Evolutionary conservation across 1,140 invertebrate species (phyloP).

Genomic region (Drosophila sp.): DNA sequence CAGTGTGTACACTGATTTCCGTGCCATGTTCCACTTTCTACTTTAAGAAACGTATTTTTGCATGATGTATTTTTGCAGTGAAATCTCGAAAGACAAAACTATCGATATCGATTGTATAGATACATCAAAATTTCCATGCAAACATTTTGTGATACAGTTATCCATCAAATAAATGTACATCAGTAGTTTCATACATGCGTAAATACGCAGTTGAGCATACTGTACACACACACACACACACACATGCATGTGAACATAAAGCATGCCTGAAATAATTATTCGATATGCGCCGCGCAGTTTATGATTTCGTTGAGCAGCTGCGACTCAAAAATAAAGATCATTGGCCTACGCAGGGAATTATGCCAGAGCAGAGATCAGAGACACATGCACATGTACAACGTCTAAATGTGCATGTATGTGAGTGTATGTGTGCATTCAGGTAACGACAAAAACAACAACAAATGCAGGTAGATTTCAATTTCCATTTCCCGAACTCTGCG

Average conservation of each 20-base stretch:
- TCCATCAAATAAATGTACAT: conserved; percentile 1
- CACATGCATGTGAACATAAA: conserved; percentile 20
- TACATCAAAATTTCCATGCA: too few species aligned
- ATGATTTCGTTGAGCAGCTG: conserved; percentile 77
- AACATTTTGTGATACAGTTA: too few species aligned
- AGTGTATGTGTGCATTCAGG: conserved; percentile 31
- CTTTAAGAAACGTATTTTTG: conserved; percentile 8
- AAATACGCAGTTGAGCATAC: conserved; percentile 11
- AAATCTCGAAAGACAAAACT: conserved; percentile 1
- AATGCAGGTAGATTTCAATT: conserved; percentile 76
- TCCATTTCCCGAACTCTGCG: conserved; percentile 41
- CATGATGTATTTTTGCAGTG: conserved; percentile 14
- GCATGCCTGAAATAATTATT: conserved; percentile 46
- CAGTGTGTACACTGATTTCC: conserved; percentile 3
- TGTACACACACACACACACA: background rate
- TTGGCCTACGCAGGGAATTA: conserved; percentile 75
- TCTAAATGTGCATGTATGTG: background rate
- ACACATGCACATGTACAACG: conserved; percentile 20
- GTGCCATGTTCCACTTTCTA: conserved; percentile 20
- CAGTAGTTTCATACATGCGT: background rate
- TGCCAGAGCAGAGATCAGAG: conserved; percentile 48
- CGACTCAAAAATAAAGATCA: conserved; percentile 64
- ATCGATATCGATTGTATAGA: background rate
- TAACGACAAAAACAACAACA: conserved; percentile 51
- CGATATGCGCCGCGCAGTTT: conserved; percentile 64